These are phyloP conservation scores for Caloenas nicobarica DNA, from an alignment of 2,113 vertebrate species.

Conservation along the genomic window DNA sequence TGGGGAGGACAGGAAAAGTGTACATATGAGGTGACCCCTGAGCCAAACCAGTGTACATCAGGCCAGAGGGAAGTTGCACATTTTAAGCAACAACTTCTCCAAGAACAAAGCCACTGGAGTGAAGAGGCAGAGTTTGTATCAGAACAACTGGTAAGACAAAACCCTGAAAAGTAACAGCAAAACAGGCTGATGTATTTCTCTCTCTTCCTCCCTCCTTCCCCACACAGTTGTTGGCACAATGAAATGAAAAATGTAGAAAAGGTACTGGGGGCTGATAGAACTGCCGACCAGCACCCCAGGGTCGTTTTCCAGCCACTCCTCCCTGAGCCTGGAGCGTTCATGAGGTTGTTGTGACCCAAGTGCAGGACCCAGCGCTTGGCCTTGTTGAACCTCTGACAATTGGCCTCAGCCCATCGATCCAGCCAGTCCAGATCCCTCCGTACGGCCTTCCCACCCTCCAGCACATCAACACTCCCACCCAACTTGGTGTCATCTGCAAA, in stretches of 20 bases:
- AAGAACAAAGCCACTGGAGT: background rate
- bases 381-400: too few relatives aligned
- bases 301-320: too few relatives aligned
- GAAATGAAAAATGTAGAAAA: accelerated
- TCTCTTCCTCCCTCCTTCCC: background rate
- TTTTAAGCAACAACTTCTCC: background rate
- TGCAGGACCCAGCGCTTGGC: too few relatives aligned
- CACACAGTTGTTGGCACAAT: background rate
- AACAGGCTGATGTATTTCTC: background rate
- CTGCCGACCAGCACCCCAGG: too few relatives aligned
- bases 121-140: background rate
- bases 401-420: too few relatives aligned
- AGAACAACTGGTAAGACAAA: background rate
- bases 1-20: background rate
- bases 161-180: background rate
- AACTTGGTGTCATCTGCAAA: too few relatives aligned
- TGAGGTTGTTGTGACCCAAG: too few relatives aligned
- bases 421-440: too few relatives aligned
- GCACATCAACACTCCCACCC: too few relatives aligned
- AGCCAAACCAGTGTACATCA: accelerated
- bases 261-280: background rate
- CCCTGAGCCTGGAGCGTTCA: too few relatives aligned
- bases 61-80: background rate
- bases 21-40: background rate
- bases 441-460: too few relatives aligned